Base-by-base conservation (phyloP, 2,888 invertebrate species). In the Agonopterix alstromeriana region DNA sequence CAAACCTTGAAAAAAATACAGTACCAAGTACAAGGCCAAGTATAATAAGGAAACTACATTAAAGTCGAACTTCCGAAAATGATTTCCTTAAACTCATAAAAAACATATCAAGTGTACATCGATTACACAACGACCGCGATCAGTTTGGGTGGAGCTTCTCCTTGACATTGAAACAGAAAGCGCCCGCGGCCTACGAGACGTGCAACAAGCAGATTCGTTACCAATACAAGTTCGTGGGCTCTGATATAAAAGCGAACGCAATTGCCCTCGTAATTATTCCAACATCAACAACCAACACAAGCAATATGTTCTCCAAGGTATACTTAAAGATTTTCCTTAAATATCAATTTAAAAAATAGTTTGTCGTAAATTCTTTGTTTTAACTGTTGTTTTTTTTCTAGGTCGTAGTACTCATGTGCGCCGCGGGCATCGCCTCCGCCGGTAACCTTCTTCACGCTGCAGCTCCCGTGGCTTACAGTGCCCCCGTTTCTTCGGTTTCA, bases 341-440 rank as follows among this genome's bases (percentile, higher is more conserved):
- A 38, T 38, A n/a, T 27, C 27, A 7, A 27, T 27, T 7, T 7
- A 27, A 27, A n/a, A 27, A 27, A 27, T 27, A 27, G 27, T 27
- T 5, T 27, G 5, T 5, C 27, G 38, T 10, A 10, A 38, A 0
- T 38, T 38, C 4, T 9, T 38, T 38, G 38, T 10, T 38, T n/a
- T 43, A 4, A 44, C 44, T 40, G 36, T 36, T 10, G 10, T 42
- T 49, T 51, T 53, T 55, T 42, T 42, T 61, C 11, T 62, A 86
- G 91, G 79, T 91, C 57, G 67, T 92, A 58, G 74, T 91, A 48
- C 75, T 93, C 67, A 80, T 90, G 68, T 89, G 91, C 70, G 81
- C 89, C 63, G 87, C 91, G 77, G 90, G 92, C 62, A 83, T 90
- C 56, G 91, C 90, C 65, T 90, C 89, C 67, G 93, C 92, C 49